These are phyloP conservation scores for Drosophila albomicans DNA, from an alignment of 1,140 invertebrate species.

Conservation along the genomic window DNA sequence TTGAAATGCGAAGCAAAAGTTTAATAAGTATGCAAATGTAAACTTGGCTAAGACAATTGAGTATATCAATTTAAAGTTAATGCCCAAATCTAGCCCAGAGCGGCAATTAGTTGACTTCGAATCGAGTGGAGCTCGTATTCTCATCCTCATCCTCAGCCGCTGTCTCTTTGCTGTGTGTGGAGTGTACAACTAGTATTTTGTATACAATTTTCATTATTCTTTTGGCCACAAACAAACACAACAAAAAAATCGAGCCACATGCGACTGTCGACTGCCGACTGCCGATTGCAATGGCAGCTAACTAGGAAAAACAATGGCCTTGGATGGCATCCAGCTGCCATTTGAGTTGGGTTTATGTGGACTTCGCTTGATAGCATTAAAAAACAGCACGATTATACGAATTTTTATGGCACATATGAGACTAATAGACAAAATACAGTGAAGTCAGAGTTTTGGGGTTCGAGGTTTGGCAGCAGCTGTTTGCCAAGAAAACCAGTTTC, in stretches of 20 bases:
- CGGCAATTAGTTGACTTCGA: constrained; percentile 42
- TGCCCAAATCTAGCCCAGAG: constrained; percentile 26
- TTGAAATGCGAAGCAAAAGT: constrained; percentile 26
- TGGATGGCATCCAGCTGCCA: constrained; percentile 77
- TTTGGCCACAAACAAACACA: constrained; percentile 36
- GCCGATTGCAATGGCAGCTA: constrained; percentile 51
- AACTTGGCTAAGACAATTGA: constrained; percentile 28
- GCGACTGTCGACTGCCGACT: constrained; percentile 25
- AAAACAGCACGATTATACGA: constrained; percentile 67
- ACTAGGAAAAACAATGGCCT: constrained; percentile 72
- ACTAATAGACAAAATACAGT: constrained; percentile 62
- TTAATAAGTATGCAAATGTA: constrained; percentile 40
- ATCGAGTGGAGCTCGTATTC: not conserved
- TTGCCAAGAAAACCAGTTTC: constrained; percentile 63
- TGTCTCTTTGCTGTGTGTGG: too few relatives aligned
- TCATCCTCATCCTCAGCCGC: not conserved
- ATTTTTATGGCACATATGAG: constrained; percentile 81
- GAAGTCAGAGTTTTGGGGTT: not conserved
- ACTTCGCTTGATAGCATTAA: constrained; percentile 41
- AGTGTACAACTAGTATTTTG: constrained; percentile 28
- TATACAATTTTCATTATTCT: constrained; percentile 56
- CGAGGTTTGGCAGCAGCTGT: constrained; percentile 55
- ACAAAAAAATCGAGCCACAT: constrained; percentile 16
- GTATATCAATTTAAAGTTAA: constrained; percentile 47
- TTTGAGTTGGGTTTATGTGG: constrained; percentile 45